phyloP scores from a whole-genome alignment of 2,113 vertebrate species.

The Leucopternis melanops region DNA sequence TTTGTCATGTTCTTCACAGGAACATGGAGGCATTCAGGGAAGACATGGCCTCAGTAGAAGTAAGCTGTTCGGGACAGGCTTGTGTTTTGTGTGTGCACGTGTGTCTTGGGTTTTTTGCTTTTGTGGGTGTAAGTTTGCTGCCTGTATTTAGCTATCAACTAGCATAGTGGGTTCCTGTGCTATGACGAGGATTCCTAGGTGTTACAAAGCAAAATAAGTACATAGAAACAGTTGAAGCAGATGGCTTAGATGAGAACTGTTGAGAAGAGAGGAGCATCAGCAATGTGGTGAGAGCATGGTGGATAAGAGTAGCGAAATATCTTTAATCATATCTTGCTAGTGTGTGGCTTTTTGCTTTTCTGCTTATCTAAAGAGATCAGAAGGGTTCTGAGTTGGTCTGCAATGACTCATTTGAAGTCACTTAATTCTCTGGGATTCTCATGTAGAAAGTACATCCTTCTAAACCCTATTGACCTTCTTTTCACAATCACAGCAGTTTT shows the following conservation, averaged over 20 bases:
- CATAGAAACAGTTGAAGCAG: background rate
- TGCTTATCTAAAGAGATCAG: background rate
- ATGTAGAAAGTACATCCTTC: background rate
- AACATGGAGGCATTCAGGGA: background rate
- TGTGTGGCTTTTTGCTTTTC: background rate
- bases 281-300: background rate
- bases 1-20: background rate
- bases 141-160: background rate
- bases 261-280: background rate
- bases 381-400: background rate
- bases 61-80: background rate
- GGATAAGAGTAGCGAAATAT: background rate
- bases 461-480: background rate
- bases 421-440: background rate
- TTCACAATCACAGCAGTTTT: background rate
- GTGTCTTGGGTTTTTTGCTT: background rate
- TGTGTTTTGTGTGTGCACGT: background rate
- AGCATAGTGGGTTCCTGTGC: background rate
- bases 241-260: background rate
- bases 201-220: background rate
- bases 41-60: background rate
- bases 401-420: background rate
- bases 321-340: background rate
- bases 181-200: background rate
- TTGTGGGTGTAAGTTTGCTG: background rate